phyloP scores from a whole-genome alignment of 2,113 vertebrate species.

The Myrmecobius fasciatus region DNA sequence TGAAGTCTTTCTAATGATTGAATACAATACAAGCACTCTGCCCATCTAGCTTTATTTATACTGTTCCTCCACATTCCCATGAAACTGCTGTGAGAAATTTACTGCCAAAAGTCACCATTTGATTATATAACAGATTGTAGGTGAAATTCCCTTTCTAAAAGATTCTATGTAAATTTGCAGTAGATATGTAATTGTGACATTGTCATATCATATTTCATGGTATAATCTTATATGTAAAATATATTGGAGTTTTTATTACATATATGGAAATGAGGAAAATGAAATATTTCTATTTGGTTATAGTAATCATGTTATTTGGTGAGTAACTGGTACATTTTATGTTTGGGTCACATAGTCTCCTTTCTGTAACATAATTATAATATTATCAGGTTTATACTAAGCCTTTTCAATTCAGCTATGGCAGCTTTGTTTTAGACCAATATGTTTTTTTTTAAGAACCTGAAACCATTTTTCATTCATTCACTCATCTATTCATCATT shows the following conservation, averaged over 20 bases:
- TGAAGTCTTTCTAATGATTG: slow-evolving; percentile 31
- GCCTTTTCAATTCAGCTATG: slow-evolving; percentile 18
- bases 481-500: neutral
- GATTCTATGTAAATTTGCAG: slow-evolving; percentile 36
- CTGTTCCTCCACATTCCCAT: neutral
- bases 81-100: slow-evolving; percentile 16
- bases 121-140: neutral
- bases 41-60: slow-evolving; percentile 22
- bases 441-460: neutral
- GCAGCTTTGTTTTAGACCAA: too few relatives aligned
- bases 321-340: slow-evolving; percentile 48
- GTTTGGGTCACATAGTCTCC: slow-evolving; percentile 29
- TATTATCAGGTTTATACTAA: slow-evolving; percentile 57
- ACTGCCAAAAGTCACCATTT: neutral
- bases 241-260: slow-evolving; percentile 51
- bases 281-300: slow-evolving; percentile 37
- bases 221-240: slow-evolving; percentile 41
- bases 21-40: neutral
- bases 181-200: slow-evolving; percentile 37
- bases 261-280: slow-evolving; percentile 61
- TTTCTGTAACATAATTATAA: slow-evolving; percentile 56
- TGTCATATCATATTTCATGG: slow-evolving; percentile 49
- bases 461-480: slow-evolving; percentile 40
- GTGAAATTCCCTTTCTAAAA: slow-evolving; percentile 23
- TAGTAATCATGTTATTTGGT: neutral